phyloP scores from a whole-genome alignment of 1,140 invertebrate species.

The Drosophila erecta region DNA sequence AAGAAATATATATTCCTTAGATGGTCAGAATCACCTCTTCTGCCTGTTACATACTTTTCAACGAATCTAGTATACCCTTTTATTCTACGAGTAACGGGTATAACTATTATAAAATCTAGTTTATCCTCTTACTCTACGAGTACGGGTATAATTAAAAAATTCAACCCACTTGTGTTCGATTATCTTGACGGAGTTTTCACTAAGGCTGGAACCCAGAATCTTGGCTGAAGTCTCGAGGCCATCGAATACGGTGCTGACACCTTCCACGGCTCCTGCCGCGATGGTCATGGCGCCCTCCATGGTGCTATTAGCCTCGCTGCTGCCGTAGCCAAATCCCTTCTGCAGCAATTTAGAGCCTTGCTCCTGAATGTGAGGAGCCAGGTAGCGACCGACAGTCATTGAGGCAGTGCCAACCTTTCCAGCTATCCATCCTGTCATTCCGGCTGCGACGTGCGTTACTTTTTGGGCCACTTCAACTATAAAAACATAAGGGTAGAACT shows the following conservation, averaged over 20 bases:
- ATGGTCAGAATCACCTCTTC: too few relatives aligned
- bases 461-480: constrained; percentile 87
- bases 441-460: constrained; percentile 87
- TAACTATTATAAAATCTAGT: too few relatives aligned
- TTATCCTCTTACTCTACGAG: too few relatives aligned
- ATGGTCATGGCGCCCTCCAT: constrained; percentile 88
- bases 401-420: constrained; percentile 88
- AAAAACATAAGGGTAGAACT: neutral
- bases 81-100: too few relatives aligned
- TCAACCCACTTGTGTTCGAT: constrained; percentile 87
- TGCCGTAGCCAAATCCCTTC: constrained; percentile 85
- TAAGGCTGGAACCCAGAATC: constrained; percentile 87
- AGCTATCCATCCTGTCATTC: constrained; percentile 88
- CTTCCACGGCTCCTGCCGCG: constrained; percentile 88
- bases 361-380: constrained; percentile 89
- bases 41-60: too few relatives aligned
- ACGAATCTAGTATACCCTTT: too few relatives aligned
- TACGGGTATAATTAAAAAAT: too few relatives aligned
- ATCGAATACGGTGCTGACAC: constrained; percentile 89
- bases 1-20: too few relatives aligned
- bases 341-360: constrained; percentile 87
- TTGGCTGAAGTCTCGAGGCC: constrained; percentile 89
- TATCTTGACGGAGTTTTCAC: constrained; percentile 89
- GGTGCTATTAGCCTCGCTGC: constrained; percentile 86
- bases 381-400: constrained; percentile 86